A percentile compares a stretch with the other conserved stretches of the same genome.
Evolutionary conservation across 2,113 vertebrate species (phyloP).

Genomic region (Crocuta crocuta): DNA sequence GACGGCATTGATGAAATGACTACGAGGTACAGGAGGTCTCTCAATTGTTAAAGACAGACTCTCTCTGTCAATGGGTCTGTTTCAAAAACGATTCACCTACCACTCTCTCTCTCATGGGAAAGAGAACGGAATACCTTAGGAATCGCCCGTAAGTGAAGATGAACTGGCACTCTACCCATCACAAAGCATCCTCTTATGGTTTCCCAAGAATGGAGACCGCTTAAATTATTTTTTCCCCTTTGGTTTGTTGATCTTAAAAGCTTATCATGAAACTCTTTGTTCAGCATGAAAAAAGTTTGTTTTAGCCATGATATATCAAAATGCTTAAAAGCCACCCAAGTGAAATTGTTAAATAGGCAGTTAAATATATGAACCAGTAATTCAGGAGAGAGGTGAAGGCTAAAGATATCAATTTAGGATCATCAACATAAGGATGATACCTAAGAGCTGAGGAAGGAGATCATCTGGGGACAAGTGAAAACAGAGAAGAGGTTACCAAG

Average conservation of each 20-base stretch:
- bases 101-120: background rate
- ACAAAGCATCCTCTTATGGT: background rate
- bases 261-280: background rate
- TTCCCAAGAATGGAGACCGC: constrained; percentile 14
- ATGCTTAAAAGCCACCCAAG: background rate
- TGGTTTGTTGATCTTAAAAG: constrained; percentile 23
- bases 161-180: background rate
- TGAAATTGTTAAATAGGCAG: constrained; percentile 27
- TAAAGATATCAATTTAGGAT: constrained; percentile 19
- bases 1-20: background rate
- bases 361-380: background rate
- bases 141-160: background rate
- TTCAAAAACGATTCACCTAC: background rate
- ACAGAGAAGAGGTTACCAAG: background rate
- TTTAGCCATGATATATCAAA: constrained; percentile 15
- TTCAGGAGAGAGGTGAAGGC: constrained; percentile 17
- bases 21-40: background rate
- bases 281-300: background rate
- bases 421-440: background rate
- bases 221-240: constrained; percentile 13
- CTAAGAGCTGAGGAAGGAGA: background rate
- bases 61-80: background rate
- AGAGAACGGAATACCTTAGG: background rate
- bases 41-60: background rate
- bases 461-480: background rate